phyloP scores from a whole-genome alignment of 2,113 vertebrate genomes.

The Mesoclemmys tuberculata region DNA sequence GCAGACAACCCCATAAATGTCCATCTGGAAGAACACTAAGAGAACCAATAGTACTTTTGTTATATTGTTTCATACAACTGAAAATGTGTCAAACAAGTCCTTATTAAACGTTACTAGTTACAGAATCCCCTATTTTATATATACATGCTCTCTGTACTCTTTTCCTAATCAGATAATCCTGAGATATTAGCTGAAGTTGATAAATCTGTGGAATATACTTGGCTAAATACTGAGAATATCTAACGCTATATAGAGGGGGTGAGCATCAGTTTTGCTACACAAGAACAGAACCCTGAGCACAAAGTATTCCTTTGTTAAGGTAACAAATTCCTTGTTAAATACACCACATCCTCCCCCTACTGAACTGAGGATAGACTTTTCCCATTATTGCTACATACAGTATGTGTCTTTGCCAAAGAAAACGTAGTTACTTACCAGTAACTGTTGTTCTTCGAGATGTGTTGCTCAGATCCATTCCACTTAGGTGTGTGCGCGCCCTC shows the following conservation, averaged over 20 bases:
- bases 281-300: neutral
- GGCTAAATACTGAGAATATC: neutral
- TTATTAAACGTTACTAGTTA: neutral
- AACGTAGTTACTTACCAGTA: too few relatives aligned
- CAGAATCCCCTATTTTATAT: neutral
- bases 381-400: neutral
- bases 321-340: neutral
- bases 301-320: neutral
- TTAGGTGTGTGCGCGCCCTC: too few relatives aligned
- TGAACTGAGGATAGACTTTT: neutral
- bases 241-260: neutral
- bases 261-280: neutral
- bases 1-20: constrained; percentile 21
- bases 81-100: neutral
- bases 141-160: neutral
- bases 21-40: neutral
- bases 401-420: neutral
- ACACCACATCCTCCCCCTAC: neutral
- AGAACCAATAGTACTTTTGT: constrained; percentile 16
- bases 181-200: neutral
- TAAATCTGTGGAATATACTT: neutral
- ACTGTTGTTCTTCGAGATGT: too few relatives aligned
- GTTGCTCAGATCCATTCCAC: too few relatives aligned
- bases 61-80: neutral
- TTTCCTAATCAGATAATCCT: neutral